Evolutionary conservation across 1,140 invertebrate species (phyloP), one percentile per base, ranked within the genome.

Genomic region (Artemia franciscana): DNA sequence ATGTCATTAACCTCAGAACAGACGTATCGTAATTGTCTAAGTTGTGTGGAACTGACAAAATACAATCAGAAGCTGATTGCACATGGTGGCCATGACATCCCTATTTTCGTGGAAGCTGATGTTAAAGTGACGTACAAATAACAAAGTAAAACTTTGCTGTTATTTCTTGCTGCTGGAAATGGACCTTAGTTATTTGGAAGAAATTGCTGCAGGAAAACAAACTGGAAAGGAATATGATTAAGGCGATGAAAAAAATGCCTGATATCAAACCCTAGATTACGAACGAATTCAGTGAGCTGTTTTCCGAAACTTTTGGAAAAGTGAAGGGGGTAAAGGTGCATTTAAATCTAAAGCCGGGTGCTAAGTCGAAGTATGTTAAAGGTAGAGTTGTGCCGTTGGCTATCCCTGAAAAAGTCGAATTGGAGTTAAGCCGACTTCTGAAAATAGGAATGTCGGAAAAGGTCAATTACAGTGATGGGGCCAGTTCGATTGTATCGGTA

Each of bases 391-490:
- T 63, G 18, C 62, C 62, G 23, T 63, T 59, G 26, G 62, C 58
- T 24, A 15, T 58, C 2, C 57, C 51, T n/a, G n/a, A n/a, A n/a
- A n/a, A n/a, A n/a, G n/a, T n/a, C n/a, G n/a, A n/a, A n/a, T n/a
- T n/a, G n/a, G 39, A 18, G 15, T 24, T 39, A 61, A 39, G 30
- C 12, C 9, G 5, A 7, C 5, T 60, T 7, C 24, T 26, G 59
- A 15, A 9, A 23, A 60, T 7, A 28, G 69, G 66, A 7, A 65
- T 68, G 2, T 65, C 69, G 5, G 62, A 66, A 59, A 58, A 64
- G n/a, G 67, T 69, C 23, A 5, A 62, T 28, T 64, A 65, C 60
- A 62, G 62, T 7, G 65, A 69, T 9, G 74, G 72, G 72, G 72
- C 68, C 7, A 68, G 71, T 27, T 73, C n/a, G n/a, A n/a, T n/a